These are phyloP conservation scores for Dermatemys mawii DNA, from an alignment of 2,113 vertebrate species.

Conservation along the genomic window DNA sequence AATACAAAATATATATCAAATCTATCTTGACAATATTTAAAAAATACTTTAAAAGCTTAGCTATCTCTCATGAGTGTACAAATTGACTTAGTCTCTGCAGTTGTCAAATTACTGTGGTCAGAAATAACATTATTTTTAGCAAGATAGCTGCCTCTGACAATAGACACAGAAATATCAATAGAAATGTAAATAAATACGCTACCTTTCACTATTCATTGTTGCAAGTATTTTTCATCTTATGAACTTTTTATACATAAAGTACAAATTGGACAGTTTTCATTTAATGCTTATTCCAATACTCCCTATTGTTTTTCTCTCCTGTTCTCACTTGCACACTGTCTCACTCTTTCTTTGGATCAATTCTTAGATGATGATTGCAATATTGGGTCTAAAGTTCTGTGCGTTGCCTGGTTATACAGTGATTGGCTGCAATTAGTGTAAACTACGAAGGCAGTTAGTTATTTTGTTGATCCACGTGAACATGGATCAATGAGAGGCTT, in stretches of 20 bases:
- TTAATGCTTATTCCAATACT: background rate
- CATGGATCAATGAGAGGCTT: background rate
- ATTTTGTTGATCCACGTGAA: background rate
- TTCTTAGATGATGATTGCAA: background rate
- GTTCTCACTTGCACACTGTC: background rate
- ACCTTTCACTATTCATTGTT: background rate
- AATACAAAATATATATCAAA: background rate
- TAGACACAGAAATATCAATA: background rate
- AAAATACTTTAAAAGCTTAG: background rate
- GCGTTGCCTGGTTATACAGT: background rate
- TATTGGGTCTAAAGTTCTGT: background rate
- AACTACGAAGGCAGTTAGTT: background rate
- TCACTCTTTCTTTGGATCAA: background rate
- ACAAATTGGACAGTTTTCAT: background rate
- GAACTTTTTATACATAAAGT: background rate
- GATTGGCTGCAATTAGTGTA: background rate
- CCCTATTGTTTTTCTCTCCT: background rate
- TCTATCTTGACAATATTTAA: background rate
- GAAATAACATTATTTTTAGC: background rate
- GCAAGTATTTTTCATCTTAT: background rate
- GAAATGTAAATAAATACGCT: background rate
- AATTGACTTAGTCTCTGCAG: background rate
- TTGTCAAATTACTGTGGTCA: background rate
- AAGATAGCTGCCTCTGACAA: background rate
- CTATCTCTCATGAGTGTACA: background rate